A percentile compares a stretch with the other conserved stretches of the same genome.
phyloP scores from a whole-genome alignment of 2,888 invertebrate species.

The Julus scanicus region DNA sequence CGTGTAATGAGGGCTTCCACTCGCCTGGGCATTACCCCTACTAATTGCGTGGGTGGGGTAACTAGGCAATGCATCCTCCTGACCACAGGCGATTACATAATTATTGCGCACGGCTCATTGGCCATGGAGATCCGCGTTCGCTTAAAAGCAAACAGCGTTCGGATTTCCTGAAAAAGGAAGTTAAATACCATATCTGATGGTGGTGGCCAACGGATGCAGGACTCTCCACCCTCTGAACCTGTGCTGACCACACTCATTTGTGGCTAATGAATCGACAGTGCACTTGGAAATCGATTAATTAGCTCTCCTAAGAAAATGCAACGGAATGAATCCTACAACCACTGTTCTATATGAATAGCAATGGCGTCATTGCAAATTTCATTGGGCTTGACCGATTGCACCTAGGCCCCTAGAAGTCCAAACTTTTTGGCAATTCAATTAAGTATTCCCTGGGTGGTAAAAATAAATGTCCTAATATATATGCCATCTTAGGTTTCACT shows the following conservation, averaged over 20 bases:
- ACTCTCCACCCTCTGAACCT: background rate
- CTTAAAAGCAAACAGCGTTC: background rate
- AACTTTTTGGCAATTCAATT: too few relatives aligned
- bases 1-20: background rate
- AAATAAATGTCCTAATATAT: too few relatives aligned
- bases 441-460: too few relatives aligned
- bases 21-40: background rate
- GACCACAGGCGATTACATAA: background rate
- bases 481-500: too few relatives aligned
- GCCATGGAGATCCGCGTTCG: background rate
- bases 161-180: slow-evolving; percentile 11
- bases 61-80: background rate
- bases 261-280: background rate
- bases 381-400: too few relatives aligned
- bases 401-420: too few relatives aligned
- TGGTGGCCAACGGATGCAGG: background rate
- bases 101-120: background rate
- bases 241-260: background rate
- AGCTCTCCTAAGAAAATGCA: background rate
- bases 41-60: background rate
- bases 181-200: background rate
- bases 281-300: background rate
- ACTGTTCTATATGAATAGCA: too few relatives aligned
- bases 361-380: too few relatives aligned
- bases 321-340: background rate